A percentile compares a stretch with the other conserved stretches of the same genome.
Conservation (phyloP, 1,140 invertebrate species). For the Drosophila biarmipes region DNA sequence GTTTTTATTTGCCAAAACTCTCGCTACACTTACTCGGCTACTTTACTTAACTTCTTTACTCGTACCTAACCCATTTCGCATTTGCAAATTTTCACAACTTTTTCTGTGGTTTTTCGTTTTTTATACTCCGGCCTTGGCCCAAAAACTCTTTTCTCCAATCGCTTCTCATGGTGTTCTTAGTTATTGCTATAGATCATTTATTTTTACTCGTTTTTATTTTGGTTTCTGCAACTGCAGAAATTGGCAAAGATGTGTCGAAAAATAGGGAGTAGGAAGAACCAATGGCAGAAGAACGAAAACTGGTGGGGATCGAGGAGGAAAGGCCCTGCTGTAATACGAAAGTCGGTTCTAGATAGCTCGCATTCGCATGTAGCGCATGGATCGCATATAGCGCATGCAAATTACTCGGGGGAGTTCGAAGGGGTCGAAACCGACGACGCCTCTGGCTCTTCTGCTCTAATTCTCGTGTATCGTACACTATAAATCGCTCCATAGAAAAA, state of each 20-base stretch:
- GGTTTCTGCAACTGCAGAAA: constrained; percentile 68
- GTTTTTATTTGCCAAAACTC: constrained; percentile 43
- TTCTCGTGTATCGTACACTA: constrained; percentile 65
- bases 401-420: constrained; percentile 13
- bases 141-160: constrained; percentile 32
- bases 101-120: constrained; percentile 16
- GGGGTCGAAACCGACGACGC: constrained; percentile 60
- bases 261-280: constrained; percentile 59
- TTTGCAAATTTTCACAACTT: constrained; percentile 55
- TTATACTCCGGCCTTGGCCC: constrained; percentile 12
- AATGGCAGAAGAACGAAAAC: constrained; percentile 48
- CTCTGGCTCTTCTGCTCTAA: constrained; percentile 30
- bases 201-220: constrained; percentile 23
- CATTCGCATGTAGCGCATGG: background rate
- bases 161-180: constrained; percentile 42
- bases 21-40: constrained; percentile 67
- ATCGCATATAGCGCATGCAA: constrained; percentile 1
- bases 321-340: constrained; percentile 47
- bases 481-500: constrained; percentile 83
- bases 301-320: constrained; percentile 39
- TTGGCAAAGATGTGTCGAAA: constrained; percentile 61
- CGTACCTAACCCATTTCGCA: constrained; percentile 28
- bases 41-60: constrained; percentile 48
- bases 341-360: constrained; percentile 60
- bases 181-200: constrained; percentile 58